A percentile compares a stretch with the other conserved stretches of the same genome.
Conservation (phyloP, 2,113 vertebrate genomes). For the Hyperoodon ampullatus region DNA sequence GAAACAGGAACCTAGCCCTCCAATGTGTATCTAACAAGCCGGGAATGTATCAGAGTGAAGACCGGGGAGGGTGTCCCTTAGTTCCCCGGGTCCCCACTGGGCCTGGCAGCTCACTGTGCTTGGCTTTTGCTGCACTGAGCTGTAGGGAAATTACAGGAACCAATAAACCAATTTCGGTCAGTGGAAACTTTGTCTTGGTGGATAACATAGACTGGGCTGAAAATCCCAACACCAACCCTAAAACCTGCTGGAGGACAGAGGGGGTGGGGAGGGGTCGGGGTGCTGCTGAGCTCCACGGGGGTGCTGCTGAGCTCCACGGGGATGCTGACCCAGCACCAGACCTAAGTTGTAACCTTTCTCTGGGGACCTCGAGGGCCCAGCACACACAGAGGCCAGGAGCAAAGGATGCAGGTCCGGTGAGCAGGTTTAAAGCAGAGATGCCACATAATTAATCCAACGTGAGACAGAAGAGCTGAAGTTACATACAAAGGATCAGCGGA, state of each 20-base stretch:
- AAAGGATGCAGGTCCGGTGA: constrained; percentile 42
- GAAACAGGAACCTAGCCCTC: constrained; percentile 75
- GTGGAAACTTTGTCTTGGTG: constrained; percentile 88
- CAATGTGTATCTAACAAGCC: constrained; percentile 74
- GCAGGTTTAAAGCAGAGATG: constrained; percentile 60
- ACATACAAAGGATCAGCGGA: rapidly evolving
- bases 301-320: background rate
- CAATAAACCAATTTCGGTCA: constrained; percentile 89
- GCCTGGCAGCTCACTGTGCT: constrained; percentile 83
- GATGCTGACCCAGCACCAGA: no score
- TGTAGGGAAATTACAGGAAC: constrained; percentile 90
- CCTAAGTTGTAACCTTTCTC: background rate
- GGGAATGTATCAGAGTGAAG: constrained; percentile 74
- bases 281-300: background rate
- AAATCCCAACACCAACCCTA: background rate
- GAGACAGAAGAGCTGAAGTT: constrained; percentile 21
- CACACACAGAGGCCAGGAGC: background rate
- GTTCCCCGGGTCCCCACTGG: constrained; percentile 78
- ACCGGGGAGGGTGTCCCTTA: constrained; percentile 80
- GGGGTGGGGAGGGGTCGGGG: constrained; percentile 44
- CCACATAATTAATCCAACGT: constrained; percentile 41
- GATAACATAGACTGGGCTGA: constrained; percentile 87
- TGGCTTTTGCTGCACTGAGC: constrained; percentile 80
- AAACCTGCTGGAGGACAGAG: constrained; percentile 73
- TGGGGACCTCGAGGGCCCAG: constrained; percentile 67